Percentiles rank a stretch among this genome's conserved stretches.
Evolutionary conservation across 2,113 vertebrate genomes (phyloP).

Genomic region (Microcebus griseorufus): DNA sequence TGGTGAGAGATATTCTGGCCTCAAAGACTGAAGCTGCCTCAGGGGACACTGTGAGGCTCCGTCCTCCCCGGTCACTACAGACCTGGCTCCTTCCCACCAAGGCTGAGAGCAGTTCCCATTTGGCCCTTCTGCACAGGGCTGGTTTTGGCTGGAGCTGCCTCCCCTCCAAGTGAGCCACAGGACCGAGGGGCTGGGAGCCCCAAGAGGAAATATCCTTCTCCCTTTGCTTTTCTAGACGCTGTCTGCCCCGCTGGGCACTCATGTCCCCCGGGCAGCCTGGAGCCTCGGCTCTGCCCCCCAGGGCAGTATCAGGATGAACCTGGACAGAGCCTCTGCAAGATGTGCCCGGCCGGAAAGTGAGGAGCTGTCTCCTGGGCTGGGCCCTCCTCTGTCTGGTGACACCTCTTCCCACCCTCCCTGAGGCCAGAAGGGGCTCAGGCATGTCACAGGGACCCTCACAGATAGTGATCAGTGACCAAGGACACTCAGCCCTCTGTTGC

Average conservation of each 20-base stretch:
- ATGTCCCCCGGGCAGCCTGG: conserved; percentile 89
- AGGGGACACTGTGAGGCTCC: rapidly evolving
- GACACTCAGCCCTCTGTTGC: rapidly evolving
- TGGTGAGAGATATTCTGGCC: not conserved
- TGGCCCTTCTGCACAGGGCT: rapidly evolving
- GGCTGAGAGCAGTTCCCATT: not conserved
- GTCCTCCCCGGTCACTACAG: not conserved
- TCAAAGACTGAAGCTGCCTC: not conserved
- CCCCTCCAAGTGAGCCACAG: not conserved
- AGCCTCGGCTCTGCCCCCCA: conserved; percentile 85
- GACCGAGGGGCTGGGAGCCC: not conserved
- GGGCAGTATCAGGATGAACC: conserved; percentile 90
- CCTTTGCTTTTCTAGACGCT: conserved; percentile 68
- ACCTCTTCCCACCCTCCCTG: not conserved
- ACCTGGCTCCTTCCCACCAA: not conserved
- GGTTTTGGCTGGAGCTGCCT: not conserved
- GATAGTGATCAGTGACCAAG: not conserved
- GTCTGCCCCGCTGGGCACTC: conserved; percentile 89
- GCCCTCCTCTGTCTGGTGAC: not conserved
- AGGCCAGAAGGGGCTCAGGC: not conserved
- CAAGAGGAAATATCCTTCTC: not conserved
- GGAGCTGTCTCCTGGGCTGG: not conserved
- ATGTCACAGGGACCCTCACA: not conserved
- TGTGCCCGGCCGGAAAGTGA: conserved; percentile 84
- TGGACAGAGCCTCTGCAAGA: conserved; percentile 85